Percentiles rank a stretch among this genome's conserved stretches.
Conservation (phyloP, 2,113 vertebrate species). For the Rhadina sibilatrix region DNA sequence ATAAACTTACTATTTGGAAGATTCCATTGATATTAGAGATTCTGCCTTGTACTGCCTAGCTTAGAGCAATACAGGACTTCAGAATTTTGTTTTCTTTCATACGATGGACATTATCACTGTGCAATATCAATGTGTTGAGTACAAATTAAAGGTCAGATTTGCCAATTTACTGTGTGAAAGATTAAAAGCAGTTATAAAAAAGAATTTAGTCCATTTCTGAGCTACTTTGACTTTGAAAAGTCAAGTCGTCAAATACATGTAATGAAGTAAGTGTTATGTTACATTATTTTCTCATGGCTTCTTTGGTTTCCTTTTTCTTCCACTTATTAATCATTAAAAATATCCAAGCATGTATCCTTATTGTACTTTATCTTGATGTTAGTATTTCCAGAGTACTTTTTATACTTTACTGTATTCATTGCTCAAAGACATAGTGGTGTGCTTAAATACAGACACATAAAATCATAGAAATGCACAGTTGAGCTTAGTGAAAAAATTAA, state of each 20-base stretch:
- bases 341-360: rapidly evolving
- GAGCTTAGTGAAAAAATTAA: neutral
- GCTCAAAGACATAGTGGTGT: neutral
- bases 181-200: neutral
- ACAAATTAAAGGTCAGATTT: neutral
- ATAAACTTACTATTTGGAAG: neutral
- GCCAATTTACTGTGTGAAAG: neutral
- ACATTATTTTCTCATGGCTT: neutral
- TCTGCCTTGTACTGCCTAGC: neutral
- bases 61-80: neutral
- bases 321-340: neutral
- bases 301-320: neutral
- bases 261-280: neutral
- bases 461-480: neutral
- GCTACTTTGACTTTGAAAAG: neutral
- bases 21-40: neutral
- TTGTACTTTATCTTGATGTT: neutral
- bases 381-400: neutral
- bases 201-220: neutral
- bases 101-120: rapidly evolving
- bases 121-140: neutral
- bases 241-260: neutral
- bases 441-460: neutral
- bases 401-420: neutral
- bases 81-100: neutral